Base-by-base conservation (phyloP, 92 coral and sea anemone genomes). In the Epizoanthus illoricatus region DNA sequence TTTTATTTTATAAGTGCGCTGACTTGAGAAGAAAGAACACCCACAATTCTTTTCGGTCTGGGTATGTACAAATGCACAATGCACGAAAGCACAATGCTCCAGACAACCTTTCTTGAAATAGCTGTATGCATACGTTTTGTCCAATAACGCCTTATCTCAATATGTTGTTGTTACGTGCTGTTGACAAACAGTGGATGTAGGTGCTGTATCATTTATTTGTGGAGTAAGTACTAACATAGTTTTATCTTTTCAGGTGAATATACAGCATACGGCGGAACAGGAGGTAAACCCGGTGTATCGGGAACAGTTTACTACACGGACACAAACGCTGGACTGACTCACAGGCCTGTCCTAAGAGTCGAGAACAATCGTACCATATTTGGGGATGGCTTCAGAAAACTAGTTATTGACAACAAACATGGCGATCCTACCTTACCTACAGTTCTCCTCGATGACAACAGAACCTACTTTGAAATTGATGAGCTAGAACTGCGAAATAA, bases 281-380 rank as follows among this genome's bases (percentile, higher is more conserved):
- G 87, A 56, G 80, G 60, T 54, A 87, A 78, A 47, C 87, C 92
- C 7, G 90, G 92, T 28, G 90, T 86, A 43, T 82, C 87, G 59
- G 92, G 92, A 21, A 89, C 92, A 15, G 74, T 89, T 36, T 89
- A 89, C 65, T 89, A 89, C 74, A 89, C 92, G 10, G 92, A 89
- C 66, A 89, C 92, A 16, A 89, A 89, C 21, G 68, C 87, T 56
- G 92, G 92, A 41, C 85, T 89, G n/a, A 82, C 92, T 5, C 88
- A 89, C 81, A 80, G 92, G 62, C 92, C 92, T 40, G 12, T 57
- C 55, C 79, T 84, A 17, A 61, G 69, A 20, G 84, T 55, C 2
- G 75, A 76, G 58, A 79, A 86, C 79, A 89, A 89, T 63, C 84
- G 68, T 16, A 89, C 92, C 52, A 70, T 74, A 42, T 89, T 86